These are phyloP conservation scores for Pan paniscus DNA, from an alignment of 2,113 vertebrate genomes.

Conservation along the genomic window DNA sequence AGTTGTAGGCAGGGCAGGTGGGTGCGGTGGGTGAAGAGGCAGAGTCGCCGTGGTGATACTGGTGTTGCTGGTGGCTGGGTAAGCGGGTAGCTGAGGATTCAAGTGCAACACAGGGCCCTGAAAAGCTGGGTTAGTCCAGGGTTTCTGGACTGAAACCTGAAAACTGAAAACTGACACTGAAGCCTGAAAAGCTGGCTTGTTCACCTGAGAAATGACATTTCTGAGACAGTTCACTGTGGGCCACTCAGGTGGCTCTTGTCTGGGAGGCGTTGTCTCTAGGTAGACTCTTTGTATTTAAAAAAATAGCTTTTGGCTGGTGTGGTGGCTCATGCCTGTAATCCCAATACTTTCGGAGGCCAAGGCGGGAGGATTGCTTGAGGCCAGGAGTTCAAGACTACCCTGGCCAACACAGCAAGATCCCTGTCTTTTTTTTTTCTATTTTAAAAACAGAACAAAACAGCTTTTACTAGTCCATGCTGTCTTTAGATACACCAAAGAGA, in stretches of 20 bases:
- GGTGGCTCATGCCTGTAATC: too few relatives aligned
- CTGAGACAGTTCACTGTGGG: not conserved
- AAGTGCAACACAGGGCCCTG: not conserved
- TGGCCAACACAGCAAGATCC: too few relatives aligned
- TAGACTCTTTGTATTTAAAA: not conserved
- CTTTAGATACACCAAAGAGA: not conserved
- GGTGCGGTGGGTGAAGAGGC: not conserved
- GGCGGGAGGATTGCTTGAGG: too few relatives aligned
- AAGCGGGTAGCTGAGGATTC: not conserved
- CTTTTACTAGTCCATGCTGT: not conserved
- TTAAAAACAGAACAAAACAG: not conserved
- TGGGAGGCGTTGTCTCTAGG: not conserved
- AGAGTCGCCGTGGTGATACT: not conserved
- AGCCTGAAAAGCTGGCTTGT: not conserved
- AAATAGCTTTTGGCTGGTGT: too few relatives aligned
- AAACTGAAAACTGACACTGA: too few relatives aligned
- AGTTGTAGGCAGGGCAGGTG: not conserved
- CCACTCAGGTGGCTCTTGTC: not conserved
- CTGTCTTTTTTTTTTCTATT: not conserved
- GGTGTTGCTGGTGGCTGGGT: not conserved
- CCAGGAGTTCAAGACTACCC: too few relatives aligned
- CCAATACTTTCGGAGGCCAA: too few relatives aligned
- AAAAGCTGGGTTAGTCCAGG: not conserved
- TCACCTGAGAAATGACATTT: not conserved
- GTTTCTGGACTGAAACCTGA: too few relatives aligned